Evolutionary conservation across 2,797 vertebrate species (phyloP).

Genomic region (Pseudopleuronectes americanus): DNA sequence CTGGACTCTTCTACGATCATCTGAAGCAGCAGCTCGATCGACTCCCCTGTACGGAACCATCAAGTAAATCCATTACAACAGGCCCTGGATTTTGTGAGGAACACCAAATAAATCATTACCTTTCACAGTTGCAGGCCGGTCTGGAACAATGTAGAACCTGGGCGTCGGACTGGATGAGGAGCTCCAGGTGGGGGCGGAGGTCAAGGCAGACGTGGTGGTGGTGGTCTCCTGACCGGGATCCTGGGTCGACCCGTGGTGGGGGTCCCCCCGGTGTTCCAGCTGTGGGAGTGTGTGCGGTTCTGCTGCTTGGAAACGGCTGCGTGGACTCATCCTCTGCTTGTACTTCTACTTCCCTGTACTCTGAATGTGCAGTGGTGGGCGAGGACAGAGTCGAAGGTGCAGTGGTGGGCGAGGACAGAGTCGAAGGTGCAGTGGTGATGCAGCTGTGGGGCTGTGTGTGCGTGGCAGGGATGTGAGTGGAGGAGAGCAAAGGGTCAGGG

Average conservation of each 20-base stretch:
- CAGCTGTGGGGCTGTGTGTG: not conserved
- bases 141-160: slow-evolving; percentile 76
- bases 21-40: slow-evolving; percentile 81
- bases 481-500: not conserved
- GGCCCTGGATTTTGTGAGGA: not conserved
- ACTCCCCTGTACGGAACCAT: slow-evolving; percentile 71
- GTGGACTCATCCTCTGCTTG: not conserved
- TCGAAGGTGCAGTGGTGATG: slow-evolving; percentile 2
- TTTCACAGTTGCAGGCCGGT: slow-evolving; percentile 73
- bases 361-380: slow-evolving; percentile 11
- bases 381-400: slow-evolving; percentile 3
- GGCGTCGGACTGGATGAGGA: slow-evolving; percentile 44
- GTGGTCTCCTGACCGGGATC: slow-evolving; percentile 3
- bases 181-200: slow-evolving; percentile 17
- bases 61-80: slow-evolving; percentile 7
- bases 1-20: slow-evolving; percentile 73
- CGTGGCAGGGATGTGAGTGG: slow-evolving; percentile 16
- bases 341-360: not conserved
- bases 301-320: slow-evolving; percentile 17
- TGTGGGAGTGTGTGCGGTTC: slow-evolving; percentile 5
- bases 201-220: slow-evolving; percentile 1
- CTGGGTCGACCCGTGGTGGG: not conserved
- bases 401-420: not conserved
- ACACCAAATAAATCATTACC: slow-evolving; percentile 58
- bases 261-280: slow-evolving; percentile 1